phyloP scores from a whole-genome alignment of 1,140 invertebrate genomes.

The Scaptodrosophila lebanonensis region DNA sequence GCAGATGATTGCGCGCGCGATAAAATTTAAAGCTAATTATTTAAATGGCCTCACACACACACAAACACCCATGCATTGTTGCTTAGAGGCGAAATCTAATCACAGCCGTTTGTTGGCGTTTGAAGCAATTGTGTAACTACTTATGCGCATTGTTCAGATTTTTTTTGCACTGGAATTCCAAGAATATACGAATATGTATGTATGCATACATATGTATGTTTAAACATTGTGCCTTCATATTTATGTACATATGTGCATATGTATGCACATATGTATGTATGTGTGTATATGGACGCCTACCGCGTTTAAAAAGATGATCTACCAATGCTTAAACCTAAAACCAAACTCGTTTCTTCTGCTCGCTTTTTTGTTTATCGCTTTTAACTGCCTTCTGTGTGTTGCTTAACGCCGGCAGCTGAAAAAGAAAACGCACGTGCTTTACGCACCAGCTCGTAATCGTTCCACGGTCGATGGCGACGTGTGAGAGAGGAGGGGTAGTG shows the following conservation, averaged over 20 bases:
- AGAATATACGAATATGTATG: slow-evolving; percentile 15
- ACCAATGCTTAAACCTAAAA: slow-evolving; percentile 27
- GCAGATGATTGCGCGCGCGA: too few species aligned
- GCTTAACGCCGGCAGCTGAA: slow-evolving; percentile 29
- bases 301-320: too few species aligned
- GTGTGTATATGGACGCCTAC: slow-evolving; percentile 2
- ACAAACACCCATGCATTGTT: slow-evolving; percentile 8
- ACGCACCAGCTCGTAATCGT: slow-evolving; percentile 9
- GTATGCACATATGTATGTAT: slow-evolving; percentile 5
- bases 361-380: slow-evolving; percentile 24
- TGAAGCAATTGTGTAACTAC: neutral
- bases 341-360: slow-evolving; percentile 29
- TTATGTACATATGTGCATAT: slow-evolving; percentile 1
- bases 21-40: slow-evolving; percentile 57
- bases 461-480: too few species aligned
- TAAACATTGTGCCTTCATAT: neutral
- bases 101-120: slow-evolving; percentile 5
- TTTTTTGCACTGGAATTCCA: slow-evolving; percentile 27
- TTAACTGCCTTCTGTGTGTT: slow-evolving; percentile 4
- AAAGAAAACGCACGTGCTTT: slow-evolving; percentile 56
- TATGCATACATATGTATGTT: neutral
- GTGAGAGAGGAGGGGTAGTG: too few species aligned
- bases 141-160: slow-evolving; percentile 10
- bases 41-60: slow-evolving; percentile 49
- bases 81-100: slow-evolving; percentile 31